Percentiles rank a stretch among this genome's conserved stretches.
These are phyloP conservation scores for Dynastes grantii DNA, from an alignment of 2,888 invertebrate genomes.

Conservation along the genomic window DNA sequence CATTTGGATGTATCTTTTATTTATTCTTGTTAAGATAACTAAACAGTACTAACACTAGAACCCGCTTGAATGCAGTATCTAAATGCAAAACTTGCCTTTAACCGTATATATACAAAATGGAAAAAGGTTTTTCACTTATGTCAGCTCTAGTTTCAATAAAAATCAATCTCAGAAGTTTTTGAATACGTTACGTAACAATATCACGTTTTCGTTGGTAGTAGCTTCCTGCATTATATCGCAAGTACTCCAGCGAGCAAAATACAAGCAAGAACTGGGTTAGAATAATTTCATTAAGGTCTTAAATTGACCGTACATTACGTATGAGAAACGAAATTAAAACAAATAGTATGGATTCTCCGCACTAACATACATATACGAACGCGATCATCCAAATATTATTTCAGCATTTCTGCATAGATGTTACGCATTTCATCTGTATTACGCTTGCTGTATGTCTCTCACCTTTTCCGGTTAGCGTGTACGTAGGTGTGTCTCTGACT, in stretches of 20 bases:
- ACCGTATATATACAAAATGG: too few relatives aligned
- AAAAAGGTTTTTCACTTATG: too few relatives aligned
- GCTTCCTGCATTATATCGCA: too few relatives aligned
- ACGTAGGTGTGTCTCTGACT: neutral
- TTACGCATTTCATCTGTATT: constrained; percentile 1
- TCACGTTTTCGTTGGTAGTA: too few relatives aligned
- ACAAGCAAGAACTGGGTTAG: constrained; percentile 15
- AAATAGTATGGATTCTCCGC: neutral
- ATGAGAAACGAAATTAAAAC: neutral
- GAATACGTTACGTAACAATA: too few relatives aligned
- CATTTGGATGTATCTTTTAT: too few relatives aligned
- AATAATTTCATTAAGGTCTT: constrained; percentile 21
- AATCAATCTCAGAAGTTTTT: too few relatives aligned
- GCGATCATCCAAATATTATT: constrained; percentile 11
- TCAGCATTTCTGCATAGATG: constrained; percentile 29
- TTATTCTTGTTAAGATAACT: too few relatives aligned
- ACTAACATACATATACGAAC: constrained; percentile 1
- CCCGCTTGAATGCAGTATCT: too few relatives aligned
- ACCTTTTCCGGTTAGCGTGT: constrained; percentile 4
- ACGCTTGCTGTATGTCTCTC: constrained; percentile 10
- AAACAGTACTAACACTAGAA: too few relatives aligned
- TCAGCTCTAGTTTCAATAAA: too few relatives aligned
- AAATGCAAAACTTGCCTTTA: too few relatives aligned
- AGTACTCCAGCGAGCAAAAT: constrained; percentile 4
- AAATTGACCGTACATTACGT: constrained; percentile 14